Conservation (phyloP, 1,140 invertebrate species). For the Harpegnathos saltator region DNA sequence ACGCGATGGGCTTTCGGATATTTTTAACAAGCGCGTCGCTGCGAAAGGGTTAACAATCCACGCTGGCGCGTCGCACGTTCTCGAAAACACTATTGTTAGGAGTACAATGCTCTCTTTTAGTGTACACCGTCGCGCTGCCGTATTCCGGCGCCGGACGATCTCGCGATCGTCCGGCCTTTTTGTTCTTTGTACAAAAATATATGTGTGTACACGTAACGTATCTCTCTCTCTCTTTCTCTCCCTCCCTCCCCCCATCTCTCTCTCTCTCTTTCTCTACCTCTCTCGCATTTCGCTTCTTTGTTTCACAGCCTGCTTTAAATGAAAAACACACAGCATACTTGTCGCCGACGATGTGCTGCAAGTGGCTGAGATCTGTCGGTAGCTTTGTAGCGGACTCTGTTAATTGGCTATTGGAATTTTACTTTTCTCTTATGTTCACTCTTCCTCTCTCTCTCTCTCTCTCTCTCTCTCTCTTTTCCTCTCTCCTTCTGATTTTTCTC, state of each 20-base stretch:
- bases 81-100: constrained; percentile 23
- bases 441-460: not conserved
- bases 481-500: not conserved
- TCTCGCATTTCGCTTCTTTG: constrained; percentile 61
- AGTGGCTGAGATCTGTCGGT: constrained; percentile 1
- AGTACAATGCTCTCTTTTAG: constrained; percentile 45
- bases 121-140: too few species aligned
- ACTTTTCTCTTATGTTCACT: not conserved
- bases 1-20: too few species aligned
- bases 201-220: constrained; percentile 74
- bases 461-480: not conserved
- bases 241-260: too few species aligned
- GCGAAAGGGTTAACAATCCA: not conserved
- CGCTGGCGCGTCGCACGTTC: not conserved
- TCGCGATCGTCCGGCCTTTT: constrained; percentile 63
- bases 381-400: constrained; percentile 44
- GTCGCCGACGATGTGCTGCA: constrained; percentile 33
- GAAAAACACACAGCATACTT: constrained; percentile 67
- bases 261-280: too few species aligned
- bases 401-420: constrained; percentile 21
- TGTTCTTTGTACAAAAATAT: constrained; percentile 81
- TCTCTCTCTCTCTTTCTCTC: too few species aligned
- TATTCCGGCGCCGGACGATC: too few species aligned
- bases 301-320: constrained; percentile 82
- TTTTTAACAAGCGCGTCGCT: too few species aligned